Evolutionary conservation across 2,888 invertebrate species (phyloP), one percentile per base, ranked within the genome.

Genomic region (Ptychoptera albimana): DNA sequence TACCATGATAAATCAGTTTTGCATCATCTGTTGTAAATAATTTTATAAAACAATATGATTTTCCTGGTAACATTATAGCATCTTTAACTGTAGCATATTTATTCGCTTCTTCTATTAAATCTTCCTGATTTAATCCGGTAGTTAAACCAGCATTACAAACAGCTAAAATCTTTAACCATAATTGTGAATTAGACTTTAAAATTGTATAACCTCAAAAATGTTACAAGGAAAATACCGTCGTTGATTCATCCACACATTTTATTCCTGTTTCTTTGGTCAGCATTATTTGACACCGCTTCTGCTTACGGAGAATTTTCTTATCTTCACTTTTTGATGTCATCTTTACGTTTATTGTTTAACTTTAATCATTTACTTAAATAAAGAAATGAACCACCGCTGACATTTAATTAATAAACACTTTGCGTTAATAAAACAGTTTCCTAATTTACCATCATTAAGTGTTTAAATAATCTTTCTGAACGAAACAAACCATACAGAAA

Each of bases 81-180:
- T 75, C 71, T 14, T 73, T 70, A 2, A 82, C 58, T 15, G 56
- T 47, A 1, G 80, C 74, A 59, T 68, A 67, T 45, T 67, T 56
- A 5, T 63, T 56, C 43, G 77, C 72, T 6, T 74, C 59, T 37
- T 69, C 58, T 6, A 75, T 57, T 9, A 92, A 56, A 39, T 66
- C 58, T 55, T 79, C 77, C 58, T 81, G 76, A 6, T 74, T 69
- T 15, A 88, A 67, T 6, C 87, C 86, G 51, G 83, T 87, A 2
- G 81, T 82, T 47, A 91, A 72, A 1, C 93, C 93, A 23, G 80
- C 83, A 66, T 93, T 93, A 53, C 86, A 84, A n/a, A 93, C 86
- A 2, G 52, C 59, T 30, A 66, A 12, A 36, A 46, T 47, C 56
- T 56, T 37, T 10, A 9, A 32, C 34, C 12, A 29, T 11, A 29